Base-by-base conservation (phyloP, 2,888 invertebrate species). In the Caenorhabditis plicata region DNA sequence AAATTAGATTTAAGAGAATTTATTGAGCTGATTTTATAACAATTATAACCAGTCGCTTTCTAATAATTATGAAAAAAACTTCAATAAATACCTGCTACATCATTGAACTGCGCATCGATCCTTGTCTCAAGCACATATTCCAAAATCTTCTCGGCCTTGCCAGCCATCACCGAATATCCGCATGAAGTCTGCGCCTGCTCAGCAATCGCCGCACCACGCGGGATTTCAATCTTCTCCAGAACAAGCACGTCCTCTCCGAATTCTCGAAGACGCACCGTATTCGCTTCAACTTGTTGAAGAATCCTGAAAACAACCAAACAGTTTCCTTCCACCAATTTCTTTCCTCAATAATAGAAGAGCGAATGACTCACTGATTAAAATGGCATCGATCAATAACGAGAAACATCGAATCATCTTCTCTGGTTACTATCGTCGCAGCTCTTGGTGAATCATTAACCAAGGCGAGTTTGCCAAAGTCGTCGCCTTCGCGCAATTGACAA, bases 391-490 rank as follows among this genome's bases (percentile, higher is more conserved):
- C 90, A 38, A 90, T 90, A 41, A 90, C 85, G 64, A 90, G 84
- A 79, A 90, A 88, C 81, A 90, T 89, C 77, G 89, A 89, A 83
- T 89, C 89, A 82, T 89, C 88, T 82, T 90, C 90, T 69, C 88
- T 85, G 48, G 90, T 85, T 31, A 89, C 87, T 73, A 90, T 90
- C 15, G 90, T 90, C 26, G 90, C 90, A 53, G 90, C 89, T 82
- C 89, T 87, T 35, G 90, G 90, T 46, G 89, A 88, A 83, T 90
- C 89, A 82, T 90, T 90, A 73, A 90, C 88, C 69, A 90, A 85
- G 38, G 90, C 90, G 73, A 90, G 84, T 84, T 90, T 90, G 45
- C 90, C 90, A 82, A 90, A 90, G 83, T 90, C 90, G 83, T 90
- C 90, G 53, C 90, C 89, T 82, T 90, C 90, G 80, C 88, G 88